Evolutionary conservation across 2,797 vertebrate species (phyloP).

Genomic region (Helarctos malayanus): DNA sequence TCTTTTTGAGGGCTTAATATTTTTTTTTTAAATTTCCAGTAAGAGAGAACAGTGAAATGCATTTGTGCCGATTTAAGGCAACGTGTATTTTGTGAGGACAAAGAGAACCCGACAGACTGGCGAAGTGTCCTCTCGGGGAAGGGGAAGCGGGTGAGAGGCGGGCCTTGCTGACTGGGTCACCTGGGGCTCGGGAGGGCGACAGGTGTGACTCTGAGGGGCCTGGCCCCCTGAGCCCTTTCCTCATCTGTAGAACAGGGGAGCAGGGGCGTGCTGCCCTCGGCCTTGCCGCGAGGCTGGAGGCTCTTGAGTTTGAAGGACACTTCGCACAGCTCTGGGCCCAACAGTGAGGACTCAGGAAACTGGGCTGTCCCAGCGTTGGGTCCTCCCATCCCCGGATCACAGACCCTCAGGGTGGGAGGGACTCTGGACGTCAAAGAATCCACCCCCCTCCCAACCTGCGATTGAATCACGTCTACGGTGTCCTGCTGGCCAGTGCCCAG

Average conservation of each 20-base stretch:
- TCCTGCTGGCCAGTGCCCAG: not conserved
- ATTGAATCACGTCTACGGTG: not conserved
- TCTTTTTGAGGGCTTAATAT: not conserved
- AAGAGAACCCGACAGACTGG: not conserved
- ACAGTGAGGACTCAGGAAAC: accelerated
- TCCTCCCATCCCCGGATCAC: not conserved
- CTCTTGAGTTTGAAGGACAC: not conserved
- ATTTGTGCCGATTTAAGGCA: no score
- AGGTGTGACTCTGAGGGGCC: not conserved
- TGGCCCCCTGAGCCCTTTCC: not conserved
- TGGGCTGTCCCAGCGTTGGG: not conserved
- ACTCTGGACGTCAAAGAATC: not conserved
- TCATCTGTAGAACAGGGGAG: not conserved
- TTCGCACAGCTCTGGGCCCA: accelerated
- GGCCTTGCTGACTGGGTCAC: not conserved
- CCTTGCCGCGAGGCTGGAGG: not conserved
- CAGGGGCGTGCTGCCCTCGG: accelerated
- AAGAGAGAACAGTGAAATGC: not conserved
- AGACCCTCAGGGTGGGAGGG: not conserved
- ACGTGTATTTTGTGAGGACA: not conserved
- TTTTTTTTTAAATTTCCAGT: not conserved
- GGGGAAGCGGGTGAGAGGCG: not conserved
- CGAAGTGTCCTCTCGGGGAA: no score
- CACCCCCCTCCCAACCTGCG: not conserved
- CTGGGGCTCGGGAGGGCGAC: not conserved